Evolutionary conservation across 2,113 vertebrate species (phyloP).

Genomic region (Sakesphorus luctuosus): DNA sequence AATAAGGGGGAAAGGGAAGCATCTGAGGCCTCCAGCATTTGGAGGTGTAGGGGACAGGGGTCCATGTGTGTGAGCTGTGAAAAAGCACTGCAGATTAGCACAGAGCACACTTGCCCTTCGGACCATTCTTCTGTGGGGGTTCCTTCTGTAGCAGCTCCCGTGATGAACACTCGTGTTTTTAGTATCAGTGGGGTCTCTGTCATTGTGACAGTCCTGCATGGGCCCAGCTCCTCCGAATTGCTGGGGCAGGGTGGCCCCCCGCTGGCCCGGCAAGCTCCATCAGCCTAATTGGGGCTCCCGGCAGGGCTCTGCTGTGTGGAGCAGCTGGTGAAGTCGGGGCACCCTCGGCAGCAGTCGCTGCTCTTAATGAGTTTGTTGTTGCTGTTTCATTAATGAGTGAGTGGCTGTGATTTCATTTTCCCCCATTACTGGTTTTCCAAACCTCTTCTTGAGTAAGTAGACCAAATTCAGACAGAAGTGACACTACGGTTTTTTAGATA

Average conservation of each 20-base stretch:
- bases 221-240: not conserved
- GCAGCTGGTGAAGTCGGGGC: not conserved
- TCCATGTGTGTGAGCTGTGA: too few species aligned
- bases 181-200: not conserved
- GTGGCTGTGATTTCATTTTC: not conserved
- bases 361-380: not conserved
- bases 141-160: not conserved
- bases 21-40: not conserved
- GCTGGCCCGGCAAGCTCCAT: not conserved
- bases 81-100: fast-evolving
- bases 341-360: not conserved
- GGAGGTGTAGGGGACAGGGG: not conserved
- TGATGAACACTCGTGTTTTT: fast-evolving
- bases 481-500: not conserved
- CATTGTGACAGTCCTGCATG: not conserved
- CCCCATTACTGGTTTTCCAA: not conserved
- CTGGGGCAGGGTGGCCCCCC: not conserved
- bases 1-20: not conserved
- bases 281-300: not conserved
- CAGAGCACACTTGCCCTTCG: fast-evolving
- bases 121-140: fast-evolving
- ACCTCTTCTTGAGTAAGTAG: not conserved
- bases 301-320: not conserved
- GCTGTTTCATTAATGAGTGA: not conserved
- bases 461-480: not conserved